A percentile compares a stretch with the other conserved stretches of the same genome.
Conservation (phyloP, 1,140 invertebrate species). For the Hydropsyche tenuis region DNA sequence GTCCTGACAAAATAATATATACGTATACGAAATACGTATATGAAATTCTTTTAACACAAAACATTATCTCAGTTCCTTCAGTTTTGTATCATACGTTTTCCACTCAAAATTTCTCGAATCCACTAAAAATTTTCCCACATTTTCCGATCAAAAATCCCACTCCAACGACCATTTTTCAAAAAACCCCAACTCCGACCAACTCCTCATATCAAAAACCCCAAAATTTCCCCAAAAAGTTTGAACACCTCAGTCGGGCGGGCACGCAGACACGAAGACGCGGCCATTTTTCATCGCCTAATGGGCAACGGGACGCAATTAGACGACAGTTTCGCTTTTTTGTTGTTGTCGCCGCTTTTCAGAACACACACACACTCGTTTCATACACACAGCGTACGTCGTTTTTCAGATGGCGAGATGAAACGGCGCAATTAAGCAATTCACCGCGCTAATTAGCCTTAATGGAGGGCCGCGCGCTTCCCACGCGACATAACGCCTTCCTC, state of each 20-base stretch:
- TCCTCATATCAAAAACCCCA: too few relatives aligned
- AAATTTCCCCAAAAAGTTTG: constrained; percentile 16
- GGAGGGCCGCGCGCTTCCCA: background rate
- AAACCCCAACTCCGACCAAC: too few relatives aligned
- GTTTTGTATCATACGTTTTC: too few relatives aligned
- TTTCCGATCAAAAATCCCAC: too few relatives aligned
- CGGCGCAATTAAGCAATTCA: constrained; percentile 30
- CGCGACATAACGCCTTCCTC: background rate
- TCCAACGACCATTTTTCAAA: too few relatives aligned
- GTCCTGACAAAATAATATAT: too few relatives aligned
- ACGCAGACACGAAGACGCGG: constrained; percentile 37
- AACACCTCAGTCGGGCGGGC: background rate
- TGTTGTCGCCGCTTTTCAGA: background rate
- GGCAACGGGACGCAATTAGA: constrained; percentile 41
- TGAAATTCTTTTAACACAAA: too few relatives aligned
- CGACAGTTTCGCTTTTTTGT: constrained; percentile 35
- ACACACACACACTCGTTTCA: background rate
- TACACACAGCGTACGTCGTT: background rate
- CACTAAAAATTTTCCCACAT: too few relatives aligned
- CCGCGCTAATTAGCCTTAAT: constrained; percentile 35
- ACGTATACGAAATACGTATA: too few relatives aligned
- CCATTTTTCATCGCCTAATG: constrained; percentile 40
- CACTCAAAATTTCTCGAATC: too few relatives aligned
- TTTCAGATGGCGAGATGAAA: constrained; percentile 27
- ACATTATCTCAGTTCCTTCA: too few relatives aligned